These are phyloP conservation scores for Mycteria americana DNA, from an alignment of 2,797 vertebrate species.

Conservation along the genomic window DNA sequence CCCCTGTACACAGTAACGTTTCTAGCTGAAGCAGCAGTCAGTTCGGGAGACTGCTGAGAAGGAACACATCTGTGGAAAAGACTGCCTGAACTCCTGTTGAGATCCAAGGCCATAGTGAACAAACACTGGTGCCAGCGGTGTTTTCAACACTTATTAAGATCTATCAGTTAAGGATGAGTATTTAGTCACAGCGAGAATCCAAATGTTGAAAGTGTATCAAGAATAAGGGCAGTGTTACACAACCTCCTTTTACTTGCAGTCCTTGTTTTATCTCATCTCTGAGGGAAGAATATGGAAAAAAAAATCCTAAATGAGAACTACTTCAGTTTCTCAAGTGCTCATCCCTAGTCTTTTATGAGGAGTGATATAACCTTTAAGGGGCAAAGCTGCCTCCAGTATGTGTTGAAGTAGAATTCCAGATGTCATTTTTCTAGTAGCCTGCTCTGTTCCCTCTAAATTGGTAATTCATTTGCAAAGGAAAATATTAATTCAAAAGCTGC, in stretches of 20 bases:
- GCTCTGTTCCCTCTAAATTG: not conserved
- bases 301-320: not conserved
- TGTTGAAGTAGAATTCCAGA: not conserved
- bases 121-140: not conserved
- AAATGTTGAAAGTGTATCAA: not conserved
- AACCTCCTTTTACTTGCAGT: not conserved
- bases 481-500: not conserved
- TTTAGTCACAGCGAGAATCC: not conserved
- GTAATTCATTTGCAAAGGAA: not conserved
- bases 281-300: not conserved
- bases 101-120: not conserved
- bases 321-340: not conserved
- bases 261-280: not conserved
- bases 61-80: not conserved
- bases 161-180: not conserved
- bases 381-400: not conserved
- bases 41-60: not conserved
- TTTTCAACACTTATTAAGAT: not conserved
- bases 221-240: not conserved
- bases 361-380: not conserved
- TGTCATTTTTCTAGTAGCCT: not conserved
- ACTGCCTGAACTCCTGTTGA: not conserved
- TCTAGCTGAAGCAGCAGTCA: not conserved
- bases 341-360: not conserved
- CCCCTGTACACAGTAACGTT: not conserved